phyloP scores from a whole-genome alignment of 2,113 vertebrate genomes.

The Clinocottus analis region DNA sequence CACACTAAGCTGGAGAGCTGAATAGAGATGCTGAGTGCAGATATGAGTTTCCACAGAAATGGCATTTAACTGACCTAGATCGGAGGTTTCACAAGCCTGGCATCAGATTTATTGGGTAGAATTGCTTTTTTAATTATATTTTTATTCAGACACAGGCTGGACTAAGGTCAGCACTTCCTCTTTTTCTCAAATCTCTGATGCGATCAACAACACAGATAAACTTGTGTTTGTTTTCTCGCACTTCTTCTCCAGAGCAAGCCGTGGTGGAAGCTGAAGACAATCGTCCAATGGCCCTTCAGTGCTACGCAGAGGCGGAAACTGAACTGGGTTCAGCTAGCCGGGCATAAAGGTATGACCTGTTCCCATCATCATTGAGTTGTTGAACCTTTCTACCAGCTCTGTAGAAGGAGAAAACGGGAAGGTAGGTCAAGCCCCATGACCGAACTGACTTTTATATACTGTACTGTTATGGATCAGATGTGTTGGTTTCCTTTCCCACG shows the following conservation, averaged over 20 bases:
- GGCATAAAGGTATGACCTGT: constrained; percentile 90
- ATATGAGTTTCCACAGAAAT: constrained; percentile 64
- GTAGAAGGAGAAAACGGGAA: not conserved
- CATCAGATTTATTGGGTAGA: constrained; percentile 33
- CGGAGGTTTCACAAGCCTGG: constrained; percentile 20
- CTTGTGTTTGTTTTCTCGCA: constrained; percentile 8
- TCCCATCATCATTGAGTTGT: not conserved
- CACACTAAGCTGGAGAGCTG: constrained; percentile 19
- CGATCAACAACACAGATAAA: not conserved
- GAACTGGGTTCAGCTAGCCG: constrained; percentile 95
- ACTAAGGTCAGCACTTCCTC: not conserved
- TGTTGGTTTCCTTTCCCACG: not conserved
- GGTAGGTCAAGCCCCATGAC: not conserved
- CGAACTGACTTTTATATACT: not conserved
- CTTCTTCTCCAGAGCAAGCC: constrained; percentile 84
- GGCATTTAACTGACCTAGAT: constrained; percentile 64
- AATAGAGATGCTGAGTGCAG: constrained; percentile 46
- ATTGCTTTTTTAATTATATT: constrained; percentile 29
- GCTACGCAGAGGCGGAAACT: constrained; percentile 91
- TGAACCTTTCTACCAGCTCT: not conserved
- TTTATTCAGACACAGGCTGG: not conserved
- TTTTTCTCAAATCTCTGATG: constrained; percentile 5
- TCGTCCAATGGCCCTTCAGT: constrained; percentile 92
- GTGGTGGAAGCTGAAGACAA: constrained; percentile 95
- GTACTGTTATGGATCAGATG: not conserved